Evolutionary conservation across 2,888 invertebrate species (phyloP).

Genomic region (Schizaphis graminum): DNA sequence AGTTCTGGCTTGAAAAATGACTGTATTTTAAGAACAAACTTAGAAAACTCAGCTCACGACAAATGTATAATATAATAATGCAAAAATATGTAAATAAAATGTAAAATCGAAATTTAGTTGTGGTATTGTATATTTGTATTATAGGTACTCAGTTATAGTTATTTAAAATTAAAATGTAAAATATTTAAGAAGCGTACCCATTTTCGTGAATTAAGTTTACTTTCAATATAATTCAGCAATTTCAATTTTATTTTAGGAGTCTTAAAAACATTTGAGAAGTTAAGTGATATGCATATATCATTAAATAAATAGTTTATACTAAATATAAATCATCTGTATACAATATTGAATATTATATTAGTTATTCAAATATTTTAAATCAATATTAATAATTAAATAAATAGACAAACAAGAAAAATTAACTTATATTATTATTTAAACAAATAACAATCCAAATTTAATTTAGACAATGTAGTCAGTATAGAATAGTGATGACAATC

Average conservation of each 20-base stretch:
- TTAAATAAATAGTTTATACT: background rate
- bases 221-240: background rate
- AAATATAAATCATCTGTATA: background rate
- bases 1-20: background rate
- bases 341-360: background rate
- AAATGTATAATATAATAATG: no score
- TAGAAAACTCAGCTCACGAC: background rate
- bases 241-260: background rate
- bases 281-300: background rate
- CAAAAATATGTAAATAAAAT: background rate
- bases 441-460: background rate
- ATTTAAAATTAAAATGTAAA: background rate
- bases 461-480: background rate
- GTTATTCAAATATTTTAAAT: background rate
- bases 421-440: background rate
- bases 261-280: background rate
- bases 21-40: background rate
- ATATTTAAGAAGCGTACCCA: background rate
- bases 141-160: background rate
- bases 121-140: no score
- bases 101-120: background rate
- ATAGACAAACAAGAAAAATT: background rate
- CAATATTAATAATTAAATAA: background rate
- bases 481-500: background rate
- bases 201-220: background rate